These are phyloP conservation scores for Aepyceros melampus DNA, from an alignment of 2,113 vertebrate genomes.

Conservation along the genomic window DNA sequence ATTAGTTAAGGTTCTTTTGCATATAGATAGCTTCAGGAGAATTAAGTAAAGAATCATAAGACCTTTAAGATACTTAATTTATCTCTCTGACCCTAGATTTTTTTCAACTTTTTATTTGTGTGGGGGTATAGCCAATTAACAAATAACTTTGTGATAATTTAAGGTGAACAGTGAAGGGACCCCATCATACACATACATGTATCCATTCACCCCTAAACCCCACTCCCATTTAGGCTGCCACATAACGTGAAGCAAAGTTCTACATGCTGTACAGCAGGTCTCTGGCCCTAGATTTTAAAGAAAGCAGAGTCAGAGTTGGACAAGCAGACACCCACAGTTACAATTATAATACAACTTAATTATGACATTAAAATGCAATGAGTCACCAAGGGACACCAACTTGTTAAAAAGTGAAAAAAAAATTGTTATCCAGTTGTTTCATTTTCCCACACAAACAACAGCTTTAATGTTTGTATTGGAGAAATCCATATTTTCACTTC, in stretches of 20 bases:
- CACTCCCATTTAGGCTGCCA: background rate
- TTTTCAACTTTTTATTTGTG: background rate
- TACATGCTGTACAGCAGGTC: background rate
- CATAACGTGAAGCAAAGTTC: background rate
- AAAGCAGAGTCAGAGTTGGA: background rate
- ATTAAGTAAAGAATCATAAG: background rate
- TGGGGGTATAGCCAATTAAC: background rate
- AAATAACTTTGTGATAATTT: background rate
- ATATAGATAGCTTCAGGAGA: background rate
- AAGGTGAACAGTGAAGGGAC: background rate
- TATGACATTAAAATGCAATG: conserved; percentile 28
- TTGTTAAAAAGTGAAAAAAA: conserved; percentile 47
- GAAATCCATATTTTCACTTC: background rate
- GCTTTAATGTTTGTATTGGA: conserved; percentile 2
- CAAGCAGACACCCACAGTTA: background rate
- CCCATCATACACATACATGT: background rate
- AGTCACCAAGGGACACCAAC: conserved; percentile 19
- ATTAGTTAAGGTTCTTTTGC: background rate
- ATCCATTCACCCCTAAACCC: background rate
- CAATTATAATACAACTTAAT: conserved; percentile 24
- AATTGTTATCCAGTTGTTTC: conserved; percentile 14
- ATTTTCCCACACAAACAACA: background rate
- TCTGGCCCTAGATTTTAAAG: background rate
- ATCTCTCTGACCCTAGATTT: background rate
- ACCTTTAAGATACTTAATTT: background rate